Base-by-base conservation (phyloP, 1,140 invertebrate species). In the Metaphire vulgaris region DNA sequence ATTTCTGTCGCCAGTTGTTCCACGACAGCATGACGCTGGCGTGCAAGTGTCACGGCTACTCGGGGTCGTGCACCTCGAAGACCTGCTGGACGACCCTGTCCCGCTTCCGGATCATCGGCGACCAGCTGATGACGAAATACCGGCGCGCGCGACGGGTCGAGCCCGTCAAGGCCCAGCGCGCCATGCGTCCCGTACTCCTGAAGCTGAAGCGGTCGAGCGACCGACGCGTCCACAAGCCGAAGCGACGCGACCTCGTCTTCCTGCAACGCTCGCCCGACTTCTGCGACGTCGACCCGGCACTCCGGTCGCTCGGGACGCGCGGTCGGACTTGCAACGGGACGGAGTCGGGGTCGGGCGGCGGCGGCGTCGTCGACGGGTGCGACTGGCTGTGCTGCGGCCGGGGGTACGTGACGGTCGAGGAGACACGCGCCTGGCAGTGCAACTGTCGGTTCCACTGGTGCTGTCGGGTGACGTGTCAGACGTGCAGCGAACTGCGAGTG, bases 21-120 rank as follows among this genome's bases (percentile, higher is more conserved):
- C 85, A 84, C 76, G 80, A 82, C 72, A 83, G 81, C 74, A 84
- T 85, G 83, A 80, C 77, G 1, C 83, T 80, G 12, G 83, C 82
- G 32, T 98, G 95, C 88, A 97, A 96, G 85, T 98, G 96, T 84
- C 96, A 98, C 85, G 96, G 96, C 2, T 93, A 98, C 32, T 97
- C 94, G 65, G 96, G 96, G 2, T 95, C 94, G 68, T 99, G 96
- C 84, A 94, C 93, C 14, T 90, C 97, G 87, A 92, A 93, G 84
- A 98, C 95, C 1, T 99, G 96, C 85, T 99, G 96, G 96, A 92
- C 92, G 83, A 93, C 92, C n/a, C 86, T 96, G 81, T 93, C 93
- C 16, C 90, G 91, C 30, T 97, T 97, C 89, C 88, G 91, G 75
- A 89, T 90, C 83, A 91, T 97, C 72, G 95, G 93, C 67, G 91